These are phyloP conservation scores for Malurus melanocephalus DNA, from an alignment of 2,113 vertebrate species.

Conservation along the genomic window DNA sequence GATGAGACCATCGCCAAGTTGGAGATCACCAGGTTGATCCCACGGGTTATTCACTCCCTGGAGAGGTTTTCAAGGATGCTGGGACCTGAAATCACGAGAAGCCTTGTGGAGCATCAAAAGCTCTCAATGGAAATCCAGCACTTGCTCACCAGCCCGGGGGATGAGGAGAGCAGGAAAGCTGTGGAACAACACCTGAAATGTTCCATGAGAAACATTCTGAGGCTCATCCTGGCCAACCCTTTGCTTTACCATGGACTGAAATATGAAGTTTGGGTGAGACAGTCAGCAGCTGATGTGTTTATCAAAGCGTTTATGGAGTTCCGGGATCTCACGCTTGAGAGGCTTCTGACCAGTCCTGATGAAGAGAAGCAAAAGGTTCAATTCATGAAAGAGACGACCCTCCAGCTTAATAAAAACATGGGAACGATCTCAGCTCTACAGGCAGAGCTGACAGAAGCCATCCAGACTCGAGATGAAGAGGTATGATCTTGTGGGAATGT, in stretches of 20 bases:
- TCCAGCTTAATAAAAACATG: constrained; percentile 32
- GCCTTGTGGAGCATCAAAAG: background rate
- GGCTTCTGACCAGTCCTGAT: constrained; percentile 66
- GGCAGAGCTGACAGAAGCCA: constrained; percentile 45
- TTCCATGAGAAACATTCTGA: constrained; percentile 55
- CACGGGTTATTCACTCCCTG: background rate
- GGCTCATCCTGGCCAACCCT: constrained; percentile 58
- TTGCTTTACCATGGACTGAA: constrained; percentile 26
- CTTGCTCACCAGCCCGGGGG: background rate
- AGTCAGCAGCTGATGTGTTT: constrained; percentile 46
- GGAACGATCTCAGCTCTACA: constrained; percentile 42
- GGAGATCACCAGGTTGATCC: constrained; percentile 37
- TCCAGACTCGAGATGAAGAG: constrained; percentile 62
- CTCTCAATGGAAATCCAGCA: background rate
- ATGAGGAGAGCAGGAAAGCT: fast-evolving
- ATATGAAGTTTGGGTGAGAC: background rate
- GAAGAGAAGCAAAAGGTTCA: constrained; percentile 66
- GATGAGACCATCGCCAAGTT: constrained; percentile 21
- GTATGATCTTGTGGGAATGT: constrained; percentile 52
- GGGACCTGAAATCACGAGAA: constrained; percentile 22
- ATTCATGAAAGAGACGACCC: constrained; percentile 48
- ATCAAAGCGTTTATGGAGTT: constrained; percentile 70
- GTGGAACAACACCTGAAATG: background rate
- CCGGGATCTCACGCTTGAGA: constrained; percentile 68
- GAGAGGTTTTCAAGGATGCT: background rate